phyloP scores from a whole-genome alignment of 1,140 invertebrate genomes.

The Condylostylus longicornis region DNA sequence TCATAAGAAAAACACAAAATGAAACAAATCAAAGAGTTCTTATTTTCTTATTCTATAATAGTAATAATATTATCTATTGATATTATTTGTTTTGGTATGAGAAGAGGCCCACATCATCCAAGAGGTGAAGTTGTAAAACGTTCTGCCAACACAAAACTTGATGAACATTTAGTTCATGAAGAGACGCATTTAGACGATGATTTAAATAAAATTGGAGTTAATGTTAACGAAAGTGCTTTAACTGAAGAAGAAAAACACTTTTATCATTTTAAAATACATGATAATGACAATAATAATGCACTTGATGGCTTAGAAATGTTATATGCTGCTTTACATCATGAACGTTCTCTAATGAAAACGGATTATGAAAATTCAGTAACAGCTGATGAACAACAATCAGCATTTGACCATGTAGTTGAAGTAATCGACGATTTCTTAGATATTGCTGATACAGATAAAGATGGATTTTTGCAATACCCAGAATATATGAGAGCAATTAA shows the following conservation, averaged over 20 bases:
- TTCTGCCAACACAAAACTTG: slow-evolving; percentile 38
- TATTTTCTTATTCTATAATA: neutral
- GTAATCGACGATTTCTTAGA: slow-evolving; percentile 58
- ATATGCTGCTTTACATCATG: slow-evolving; percentile 41
- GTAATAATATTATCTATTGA: neutral
- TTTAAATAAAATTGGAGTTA: slow-evolving; percentile 19
- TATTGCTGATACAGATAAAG: slow-evolving; percentile 60
- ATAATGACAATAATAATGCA: slow-evolving; percentile 53
- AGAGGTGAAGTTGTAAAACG: slow-evolving; percentile 31
- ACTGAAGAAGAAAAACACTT: slow-evolving; percentile 52
- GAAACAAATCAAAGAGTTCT: neutral
- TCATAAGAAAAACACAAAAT: neutral
- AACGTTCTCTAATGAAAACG: slow-evolving; percentile 21
- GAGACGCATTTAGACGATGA: slow-evolving; percentile 35
- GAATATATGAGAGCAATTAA: slow-evolving; percentile 45
- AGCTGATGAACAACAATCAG: neutral
- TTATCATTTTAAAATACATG: slow-evolving; percentile 40
- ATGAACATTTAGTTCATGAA: slow-evolving; percentile 50
- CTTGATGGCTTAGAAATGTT: slow-evolving; percentile 65
- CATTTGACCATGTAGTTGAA: slow-evolving; percentile 25
- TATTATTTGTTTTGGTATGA: slow-evolving; percentile 5
- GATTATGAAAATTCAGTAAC: slow-evolving; percentile 13
- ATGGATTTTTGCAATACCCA: slow-evolving; percentile 60
- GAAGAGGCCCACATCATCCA: slow-evolving; percentile 53
- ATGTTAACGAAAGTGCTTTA: slow-evolving; percentile 36